These are phyloP conservation scores for Eleginops maclovinus DNA, from an alignment of 2,113 vertebrate genomes.

Conservation along the genomic window DNA sequence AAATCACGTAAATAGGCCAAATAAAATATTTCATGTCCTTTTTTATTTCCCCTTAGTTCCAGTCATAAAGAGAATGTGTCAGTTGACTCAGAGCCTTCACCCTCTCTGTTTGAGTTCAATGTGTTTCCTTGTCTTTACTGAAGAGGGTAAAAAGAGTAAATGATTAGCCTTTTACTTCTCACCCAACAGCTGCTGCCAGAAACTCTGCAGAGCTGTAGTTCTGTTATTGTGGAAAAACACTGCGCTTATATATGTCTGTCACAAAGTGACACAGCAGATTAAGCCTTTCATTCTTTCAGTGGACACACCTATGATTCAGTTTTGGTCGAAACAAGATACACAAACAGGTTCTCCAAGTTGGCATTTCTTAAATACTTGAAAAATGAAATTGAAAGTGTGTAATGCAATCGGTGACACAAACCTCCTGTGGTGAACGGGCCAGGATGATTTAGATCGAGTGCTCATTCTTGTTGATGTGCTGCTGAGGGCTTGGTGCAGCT, in stretches of 20 bases:
- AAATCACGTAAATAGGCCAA: not conserved
- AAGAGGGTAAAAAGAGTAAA: not conserved
- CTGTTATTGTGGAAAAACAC: constrained; percentile 2
- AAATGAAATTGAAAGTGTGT: constrained; percentile 44
- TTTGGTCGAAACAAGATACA: constrained; percentile 1
- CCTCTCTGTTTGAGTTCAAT: not conserved
- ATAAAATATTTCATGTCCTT: not conserved
- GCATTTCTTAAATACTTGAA: constrained; percentile 26
- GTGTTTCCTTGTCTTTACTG: not conserved
- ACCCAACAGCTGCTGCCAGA: not conserved
- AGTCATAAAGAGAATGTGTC: not conserved
- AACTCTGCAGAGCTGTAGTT: not conserved
- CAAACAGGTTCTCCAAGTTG: constrained; percentile 16
- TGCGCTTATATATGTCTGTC: not conserved
- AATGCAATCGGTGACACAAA: not conserved
- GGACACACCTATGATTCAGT: constrained; percentile 11
- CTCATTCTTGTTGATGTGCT: constrained; percentile 36
- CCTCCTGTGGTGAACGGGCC: constrained; percentile 18
- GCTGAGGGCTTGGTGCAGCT: constrained; percentile 34
- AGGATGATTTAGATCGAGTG: constrained; percentile 36
- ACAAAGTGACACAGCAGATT: constrained; percentile 1
- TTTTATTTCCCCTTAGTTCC: not conserved
- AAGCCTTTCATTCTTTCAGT: not conserved
- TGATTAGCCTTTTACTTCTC: not conserved
- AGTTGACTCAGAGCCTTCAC: not conserved